Evolutionary conservation across 2,888 invertebrate genomes (phyloP).

Genomic region (Tyria jacobaeae): DNA sequence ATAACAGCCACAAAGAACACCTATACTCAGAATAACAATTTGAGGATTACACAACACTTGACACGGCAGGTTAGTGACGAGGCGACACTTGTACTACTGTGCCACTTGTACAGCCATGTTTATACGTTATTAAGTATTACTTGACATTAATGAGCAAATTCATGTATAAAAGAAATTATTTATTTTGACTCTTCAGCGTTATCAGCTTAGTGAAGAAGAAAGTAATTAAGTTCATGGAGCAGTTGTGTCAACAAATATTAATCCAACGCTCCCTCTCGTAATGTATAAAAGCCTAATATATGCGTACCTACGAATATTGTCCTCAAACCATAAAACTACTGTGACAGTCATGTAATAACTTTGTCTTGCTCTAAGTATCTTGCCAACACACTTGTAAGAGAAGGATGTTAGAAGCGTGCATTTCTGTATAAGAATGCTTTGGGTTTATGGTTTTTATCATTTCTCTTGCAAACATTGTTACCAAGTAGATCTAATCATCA

Average conservation of each 20-base stretch:
- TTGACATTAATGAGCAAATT: slow-evolving; percentile 2
- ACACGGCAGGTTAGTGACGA: too few species aligned
- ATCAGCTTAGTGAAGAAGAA: slow-evolving; percentile 24
- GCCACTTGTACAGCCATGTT: too few species aligned
- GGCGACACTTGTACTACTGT: too few species aligned
- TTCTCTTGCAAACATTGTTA: too few species aligned
- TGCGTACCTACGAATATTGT: not conserved
- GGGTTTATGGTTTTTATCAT: not conserved
- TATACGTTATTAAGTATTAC: not conserved
- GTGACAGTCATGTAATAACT: not conserved
- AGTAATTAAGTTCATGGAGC: slow-evolving; percentile 25
- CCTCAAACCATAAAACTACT: not conserved
- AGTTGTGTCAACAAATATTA: slow-evolving; percentile 16
- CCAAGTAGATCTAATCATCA: too few species aligned
- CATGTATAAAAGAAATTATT: slow-evolving; percentile 21
- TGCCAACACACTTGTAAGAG: too few species aligned
- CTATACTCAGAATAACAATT: too few species aligned
- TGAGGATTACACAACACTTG: too few species aligned
- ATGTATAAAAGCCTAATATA: not conserved
- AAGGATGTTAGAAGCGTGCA: not conserved
- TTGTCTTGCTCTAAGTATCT: not conserved
- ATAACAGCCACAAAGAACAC: too few species aligned
- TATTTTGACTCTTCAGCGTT: slow-evolving; percentile 19
- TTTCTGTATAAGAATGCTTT: not conserved
- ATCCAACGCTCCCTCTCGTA: not conserved